These are phyloP conservation scores for Thecophora atra DNA, from an alignment of 2,888 invertebrate genomes.

Conservation along the genomic window DNA sequence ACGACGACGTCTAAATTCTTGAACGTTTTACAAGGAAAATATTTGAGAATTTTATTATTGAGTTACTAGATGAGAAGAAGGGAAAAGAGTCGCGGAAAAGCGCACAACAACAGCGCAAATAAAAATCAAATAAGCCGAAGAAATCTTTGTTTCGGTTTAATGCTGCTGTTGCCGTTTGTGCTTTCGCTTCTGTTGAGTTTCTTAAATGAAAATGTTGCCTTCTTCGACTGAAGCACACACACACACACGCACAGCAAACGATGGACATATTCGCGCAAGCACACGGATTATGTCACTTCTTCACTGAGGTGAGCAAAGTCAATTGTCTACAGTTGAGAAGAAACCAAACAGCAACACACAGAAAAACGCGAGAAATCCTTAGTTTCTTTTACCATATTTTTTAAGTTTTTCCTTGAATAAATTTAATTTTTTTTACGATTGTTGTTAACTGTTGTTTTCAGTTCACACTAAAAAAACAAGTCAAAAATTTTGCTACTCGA, in stretches of 20 bases:
- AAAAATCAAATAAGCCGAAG: neutral
- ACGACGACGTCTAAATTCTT: neutral
- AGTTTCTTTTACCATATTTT: too few relatives aligned
- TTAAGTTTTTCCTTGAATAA: too few relatives aligned
- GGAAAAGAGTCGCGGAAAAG: neutral
- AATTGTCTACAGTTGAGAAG: neutral
- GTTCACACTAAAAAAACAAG: too few relatives aligned
- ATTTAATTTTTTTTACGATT: too few relatives aligned
- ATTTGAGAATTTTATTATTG: constrained; percentile 9
- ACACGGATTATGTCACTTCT: neutral
- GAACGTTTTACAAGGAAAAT: constrained; percentile 2
- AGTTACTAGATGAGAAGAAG: neutral
- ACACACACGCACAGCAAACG: neutral
- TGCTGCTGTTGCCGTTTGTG: too few relatives aligned
- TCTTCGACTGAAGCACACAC: neutral
- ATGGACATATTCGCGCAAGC: neutral
- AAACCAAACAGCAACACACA: neutral
- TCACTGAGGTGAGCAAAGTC: neutral
- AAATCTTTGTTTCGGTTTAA: neutral
- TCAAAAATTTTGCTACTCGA: too few relatives aligned
- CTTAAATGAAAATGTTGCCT: constrained; percentile 4
- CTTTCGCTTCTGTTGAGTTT: neutral
- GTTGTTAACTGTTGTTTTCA: too few relatives aligned
- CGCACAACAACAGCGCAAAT: neutral
- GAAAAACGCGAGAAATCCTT: neutral